Evolutionary conservation across 92 coral and sea anemone species (phyloP), one percentile per base, ranked within the genome.

Genomic region (Nematostella vectensis): DNA sequence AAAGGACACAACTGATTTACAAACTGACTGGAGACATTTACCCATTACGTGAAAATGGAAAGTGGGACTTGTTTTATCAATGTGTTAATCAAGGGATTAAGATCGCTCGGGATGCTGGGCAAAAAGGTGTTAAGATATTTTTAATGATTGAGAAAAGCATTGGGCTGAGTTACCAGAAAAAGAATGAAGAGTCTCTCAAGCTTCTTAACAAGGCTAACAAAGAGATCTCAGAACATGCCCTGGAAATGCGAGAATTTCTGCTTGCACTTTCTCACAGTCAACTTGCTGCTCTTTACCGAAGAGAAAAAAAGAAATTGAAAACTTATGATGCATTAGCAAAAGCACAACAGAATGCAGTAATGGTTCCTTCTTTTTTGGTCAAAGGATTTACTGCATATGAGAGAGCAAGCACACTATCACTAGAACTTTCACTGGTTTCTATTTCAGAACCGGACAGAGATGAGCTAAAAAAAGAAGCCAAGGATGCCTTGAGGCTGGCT

Each of bases 1-100:
- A 53, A 66, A 48, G 56, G 23, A 50, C 61, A 20, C 10, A 27
- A 25, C 20, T 43, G 30, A 31, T 69, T 29, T 52, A 43, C 43
- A 2, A n/a, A 1, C 27, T 75, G 2, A 55, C 59, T 10, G 63
- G 65, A 31, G 16, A 42, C 24, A 54, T 81, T 20, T 71, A 81
- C 43, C 88, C 88, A 0, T 43, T 70, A 16, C 83, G 88, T 17
- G 88, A 81, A 71, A 65, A 55, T 48, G 88, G 88, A 1, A 63
- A 60, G 28, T 76, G 83, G 79, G 44, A 26, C 2, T 33, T 65
- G 19, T 81, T 81, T 17, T 24, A 59, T 38, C 23, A 20, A 0
- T 16, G 13, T 10, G 56, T 69, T 1, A 57, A 25, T 13, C 21
- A 29, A 16, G 43, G 45, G 27, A 18, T 62, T 4, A 11, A 15